phyloP scores from a whole-genome alignment of 2,888 invertebrate genomes.

The Neoaliturus tenellus region DNA sequence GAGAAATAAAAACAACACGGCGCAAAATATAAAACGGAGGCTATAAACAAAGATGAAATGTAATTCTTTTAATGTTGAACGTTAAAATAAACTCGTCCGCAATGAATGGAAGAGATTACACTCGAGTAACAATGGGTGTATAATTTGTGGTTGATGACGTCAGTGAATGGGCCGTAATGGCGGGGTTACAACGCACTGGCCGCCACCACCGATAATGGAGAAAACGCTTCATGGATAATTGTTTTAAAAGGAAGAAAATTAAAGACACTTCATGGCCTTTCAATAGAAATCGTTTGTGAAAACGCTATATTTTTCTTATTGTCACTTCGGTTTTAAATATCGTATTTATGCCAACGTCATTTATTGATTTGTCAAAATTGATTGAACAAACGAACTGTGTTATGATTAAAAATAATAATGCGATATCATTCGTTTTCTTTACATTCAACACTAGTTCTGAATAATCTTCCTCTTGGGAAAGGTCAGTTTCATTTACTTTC shows the following conservation, averaged over 20 bases:
- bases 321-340: background rate
- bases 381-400: too few species aligned
- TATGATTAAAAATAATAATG: too few species aligned
- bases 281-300: background rate
- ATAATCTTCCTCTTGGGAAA: too few species aligned
- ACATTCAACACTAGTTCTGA: too few species aligned
- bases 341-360: too few species aligned
- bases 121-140: constrained; percentile 7
- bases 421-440: too few species aligned
- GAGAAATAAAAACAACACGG: constrained; percentile 22
- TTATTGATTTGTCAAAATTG: too few species aligned
- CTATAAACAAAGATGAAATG: constrained; percentile 48
- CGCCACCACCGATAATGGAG: background rate
- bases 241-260: background rate
- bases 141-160: constrained; percentile 24
- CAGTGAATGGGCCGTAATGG: background rate
- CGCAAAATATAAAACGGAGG: constrained; percentile 32
- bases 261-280: background rate
- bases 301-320: background rate
- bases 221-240: background rate
- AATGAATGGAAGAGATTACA: constrained; percentile 34
- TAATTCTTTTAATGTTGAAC: constrained; percentile 33
- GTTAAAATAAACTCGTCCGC: constrained; percentile 30
- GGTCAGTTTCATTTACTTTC: too few species aligned
- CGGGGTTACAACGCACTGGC: background rate